Percentiles rank a stretch among this genome's conserved stretches.
Conservation (phyloP, 2,113 vertebrate species). For the Serranochromis macrocephalus region DNA sequence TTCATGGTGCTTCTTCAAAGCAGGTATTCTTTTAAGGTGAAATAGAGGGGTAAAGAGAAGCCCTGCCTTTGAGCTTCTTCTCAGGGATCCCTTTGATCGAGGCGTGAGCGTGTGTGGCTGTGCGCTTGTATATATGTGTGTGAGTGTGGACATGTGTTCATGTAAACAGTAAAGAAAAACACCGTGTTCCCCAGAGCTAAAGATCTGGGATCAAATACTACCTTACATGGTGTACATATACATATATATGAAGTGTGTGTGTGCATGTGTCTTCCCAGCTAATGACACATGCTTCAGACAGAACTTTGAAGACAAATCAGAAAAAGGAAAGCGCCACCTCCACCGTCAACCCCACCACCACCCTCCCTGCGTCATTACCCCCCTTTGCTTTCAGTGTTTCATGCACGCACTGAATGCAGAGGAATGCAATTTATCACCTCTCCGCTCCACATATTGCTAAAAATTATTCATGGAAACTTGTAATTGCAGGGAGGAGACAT, state of each 20-base stretch:
- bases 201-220: background rate
- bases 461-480: slow-evolving; percentile 23
- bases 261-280: background rate
- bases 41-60: background rate
- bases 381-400: background rate
- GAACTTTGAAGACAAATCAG: background rate
- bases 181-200: background rate
- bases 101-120: background rate
- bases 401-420: background rate
- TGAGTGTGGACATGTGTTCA: background rate
- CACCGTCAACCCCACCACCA: background rate
- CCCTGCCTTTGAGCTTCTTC: slow-evolving; percentile 26
- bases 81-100: slow-evolving; percentile 47
- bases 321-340: background rate
- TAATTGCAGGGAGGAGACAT: slow-evolving; percentile 16
- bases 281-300: background rate
- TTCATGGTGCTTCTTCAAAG: slow-evolving; percentile 29
- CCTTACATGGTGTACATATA: background rate
- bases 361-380: slow-evolving; percentile 15
- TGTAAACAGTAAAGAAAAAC: slow-evolving; percentile 10
- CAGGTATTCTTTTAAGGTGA: slow-evolving; percentile 21
- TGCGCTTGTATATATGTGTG: background rate
- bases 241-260: background rate
- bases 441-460: background rate
- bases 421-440: slow-evolving; percentile 22